Percentiles rank a stretch among this genome's conserved stretches.
These are phyloP conservation scores for Glaucomys volans DNA, from an alignment of 2,113 vertebrate species.

Conservation along the genomic window DNA sequence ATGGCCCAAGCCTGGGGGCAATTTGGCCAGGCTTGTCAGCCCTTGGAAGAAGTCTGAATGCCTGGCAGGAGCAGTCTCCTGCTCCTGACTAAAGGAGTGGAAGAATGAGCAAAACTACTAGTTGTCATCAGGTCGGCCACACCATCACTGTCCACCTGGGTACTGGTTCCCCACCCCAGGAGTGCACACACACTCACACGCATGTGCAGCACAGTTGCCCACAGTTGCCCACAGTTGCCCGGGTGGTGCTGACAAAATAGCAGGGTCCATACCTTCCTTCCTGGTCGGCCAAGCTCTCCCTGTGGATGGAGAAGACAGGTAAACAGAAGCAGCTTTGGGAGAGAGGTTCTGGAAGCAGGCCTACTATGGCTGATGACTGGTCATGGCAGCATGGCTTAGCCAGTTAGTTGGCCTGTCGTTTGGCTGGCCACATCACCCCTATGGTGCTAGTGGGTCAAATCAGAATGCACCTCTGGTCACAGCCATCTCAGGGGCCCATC, in stretches of 20 bases:
- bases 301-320: constrained; percentile 86
- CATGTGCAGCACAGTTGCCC: background rate
- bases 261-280: constrained; percentile 94
- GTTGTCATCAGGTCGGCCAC: background rate
- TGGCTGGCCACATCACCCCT: background rate
- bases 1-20: background rate
- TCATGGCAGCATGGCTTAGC: background rate
- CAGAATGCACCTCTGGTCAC: background rate
- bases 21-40: background rate
- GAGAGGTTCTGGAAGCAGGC: constrained; percentile 3
- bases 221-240: background rate
- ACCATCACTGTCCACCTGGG: background rate
- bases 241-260: background rate
- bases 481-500: background rate
- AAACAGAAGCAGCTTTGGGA: constrained; percentile 52
- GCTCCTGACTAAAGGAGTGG: background rate
- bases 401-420: accelerated
- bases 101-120: background rate
- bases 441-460: background rate
- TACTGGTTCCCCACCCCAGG: background rate
- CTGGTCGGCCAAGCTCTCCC: constrained; percentile 98
- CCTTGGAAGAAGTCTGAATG: background rate
- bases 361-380: background rate
- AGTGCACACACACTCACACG: background rate
- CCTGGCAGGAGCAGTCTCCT: background rate